Percentiles rank a stretch among this genome's conserved stretches.
Evolutionary conservation across 1,140 invertebrate genomes (phyloP).

Genomic region (Eubasilissa regina): DNA sequence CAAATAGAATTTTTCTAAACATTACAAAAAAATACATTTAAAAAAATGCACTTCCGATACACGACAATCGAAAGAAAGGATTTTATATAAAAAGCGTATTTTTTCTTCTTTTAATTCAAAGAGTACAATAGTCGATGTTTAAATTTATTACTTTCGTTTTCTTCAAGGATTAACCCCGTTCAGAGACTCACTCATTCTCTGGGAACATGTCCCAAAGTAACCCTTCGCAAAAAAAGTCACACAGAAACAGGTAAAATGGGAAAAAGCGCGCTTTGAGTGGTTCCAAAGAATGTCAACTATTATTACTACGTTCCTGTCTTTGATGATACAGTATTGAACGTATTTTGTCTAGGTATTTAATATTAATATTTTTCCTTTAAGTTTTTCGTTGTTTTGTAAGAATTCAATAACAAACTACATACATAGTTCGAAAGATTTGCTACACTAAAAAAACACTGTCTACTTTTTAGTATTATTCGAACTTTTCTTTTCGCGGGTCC

Average conservation of each 20-base stretch:
- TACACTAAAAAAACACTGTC: no score
- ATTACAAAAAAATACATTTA: no score
- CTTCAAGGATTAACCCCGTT: neutral
- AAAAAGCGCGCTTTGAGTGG: neutral
- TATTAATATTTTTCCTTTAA: neutral
- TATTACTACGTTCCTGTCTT: neutral
- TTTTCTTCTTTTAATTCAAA: no score
- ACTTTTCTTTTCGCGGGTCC: no score
- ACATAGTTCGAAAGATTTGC: no score
- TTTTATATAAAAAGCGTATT: no score
- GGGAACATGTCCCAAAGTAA: constrained; percentile 16
- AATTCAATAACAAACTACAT: neutral
- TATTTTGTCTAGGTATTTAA: no score
- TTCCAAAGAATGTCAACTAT: neutral
- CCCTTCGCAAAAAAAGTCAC: constrained; percentile 21
- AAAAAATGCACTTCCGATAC: no score
- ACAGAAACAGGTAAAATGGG: constrained; percentile 31
- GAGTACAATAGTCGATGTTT: neutral
- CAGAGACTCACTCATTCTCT: neutral
- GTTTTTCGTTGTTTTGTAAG: neutral
- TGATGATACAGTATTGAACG: no score
- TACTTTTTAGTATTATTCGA: no score
- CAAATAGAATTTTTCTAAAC: no score
- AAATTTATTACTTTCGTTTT: constrained; percentile 40
- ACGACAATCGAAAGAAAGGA: no score